Evolutionary conservation across 2,888 invertebrate genomes (phyloP).

Genomic region (Lithophane leautieri): DNA sequence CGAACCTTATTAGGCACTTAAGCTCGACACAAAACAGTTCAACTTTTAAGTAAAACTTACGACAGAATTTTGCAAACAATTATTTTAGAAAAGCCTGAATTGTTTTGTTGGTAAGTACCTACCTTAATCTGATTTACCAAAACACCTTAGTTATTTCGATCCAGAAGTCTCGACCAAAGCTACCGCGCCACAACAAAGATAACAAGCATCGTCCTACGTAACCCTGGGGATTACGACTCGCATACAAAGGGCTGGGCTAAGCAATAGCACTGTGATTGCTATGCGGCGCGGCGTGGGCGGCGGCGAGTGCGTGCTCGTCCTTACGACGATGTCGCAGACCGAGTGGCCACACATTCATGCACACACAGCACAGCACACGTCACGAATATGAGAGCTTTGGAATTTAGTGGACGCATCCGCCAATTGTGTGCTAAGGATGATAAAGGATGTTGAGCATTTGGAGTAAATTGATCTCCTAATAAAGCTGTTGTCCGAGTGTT

Average conservation of each 20-base stretch:
- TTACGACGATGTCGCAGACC: constrained; percentile 32
- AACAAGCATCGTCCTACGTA: constrained; percentile 36
- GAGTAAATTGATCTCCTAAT: constrained; percentile 38
- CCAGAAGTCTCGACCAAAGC: constrained; percentile 12
- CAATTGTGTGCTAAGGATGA: constrained; percentile 50
- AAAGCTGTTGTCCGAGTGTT: constrained; percentile 26
- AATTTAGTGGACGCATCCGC: constrained; percentile 46
- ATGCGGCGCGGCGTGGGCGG: constrained; percentile 52
- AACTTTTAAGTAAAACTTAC: no score
- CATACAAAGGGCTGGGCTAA: constrained; percentile 45
- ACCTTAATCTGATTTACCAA: background rate
- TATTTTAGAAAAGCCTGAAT: background rate
- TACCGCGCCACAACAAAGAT: constrained; percentile 22
- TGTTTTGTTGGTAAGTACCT: background rate
- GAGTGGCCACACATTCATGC: constrained; percentile 36
- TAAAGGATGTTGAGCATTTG: constrained; percentile 42
- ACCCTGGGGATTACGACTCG: constrained; percentile 34
- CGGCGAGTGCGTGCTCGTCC: constrained; percentile 20
- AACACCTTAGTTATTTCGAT: background rate
- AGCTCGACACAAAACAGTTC: background rate
- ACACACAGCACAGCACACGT: constrained; percentile 26
- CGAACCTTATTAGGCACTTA: background rate
- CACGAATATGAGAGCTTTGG: constrained; percentile 35
- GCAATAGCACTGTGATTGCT: constrained; percentile 44
- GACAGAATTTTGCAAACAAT: background rate